Evolutionary conservation across 92 coral and sea anemone genomes (phyloP).

Genomic region (Anthopleura xanthogrammica): DNA sequence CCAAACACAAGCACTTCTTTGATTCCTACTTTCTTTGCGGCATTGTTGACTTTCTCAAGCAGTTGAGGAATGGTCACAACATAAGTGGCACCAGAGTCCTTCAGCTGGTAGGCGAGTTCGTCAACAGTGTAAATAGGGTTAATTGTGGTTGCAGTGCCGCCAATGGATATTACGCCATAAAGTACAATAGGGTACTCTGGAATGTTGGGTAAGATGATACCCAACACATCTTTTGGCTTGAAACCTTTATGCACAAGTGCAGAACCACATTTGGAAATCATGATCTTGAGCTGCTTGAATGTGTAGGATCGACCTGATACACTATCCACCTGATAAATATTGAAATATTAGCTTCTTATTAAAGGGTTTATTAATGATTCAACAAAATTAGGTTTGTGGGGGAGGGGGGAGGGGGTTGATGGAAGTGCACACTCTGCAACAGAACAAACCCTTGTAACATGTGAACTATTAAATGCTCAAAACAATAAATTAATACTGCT

Average conservation of each 20-base stretch:
- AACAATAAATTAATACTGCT: too few relatives aligned
- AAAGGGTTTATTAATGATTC: neutral
- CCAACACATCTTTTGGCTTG: slow-evolving; percentile 63
- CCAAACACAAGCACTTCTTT: slow-evolving; percentile 69
- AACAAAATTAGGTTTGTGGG: too few relatives aligned
- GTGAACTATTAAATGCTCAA: too few relatives aligned
- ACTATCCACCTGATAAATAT: slow-evolving; percentile 53
- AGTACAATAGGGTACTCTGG: slow-evolving; percentile 70
- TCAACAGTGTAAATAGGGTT: slow-evolving; percentile 62
- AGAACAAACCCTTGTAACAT: too few relatives aligned
- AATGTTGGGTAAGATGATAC: slow-evolving; percentile 65
- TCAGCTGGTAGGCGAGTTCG: slow-evolving; percentile 70
- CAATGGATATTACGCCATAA: slow-evolving; percentile 66
- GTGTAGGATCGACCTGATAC: slow-evolving; percentile 71
- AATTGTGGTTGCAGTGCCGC: slow-evolving; percentile 65
- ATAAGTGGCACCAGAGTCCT: slow-evolving; percentile 63
- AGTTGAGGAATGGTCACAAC: slow-evolving; percentile 70
- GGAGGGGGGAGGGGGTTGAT: too few relatives aligned
- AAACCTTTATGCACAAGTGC: slow-evolving; percentile 75
- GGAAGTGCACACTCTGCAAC: too few relatives aligned
- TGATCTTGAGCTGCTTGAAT: slow-evolving; percentile 50
- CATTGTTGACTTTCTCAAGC: slow-evolving; percentile 61
- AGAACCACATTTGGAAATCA: slow-evolving; percentile 66
- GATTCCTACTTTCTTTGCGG: slow-evolving; percentile 58
- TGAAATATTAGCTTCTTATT: neutral